Evolutionary conservation across 92 coral and sea anemone genomes (phyloP).

Genomic region (Phenganax subtilis): DNA sequence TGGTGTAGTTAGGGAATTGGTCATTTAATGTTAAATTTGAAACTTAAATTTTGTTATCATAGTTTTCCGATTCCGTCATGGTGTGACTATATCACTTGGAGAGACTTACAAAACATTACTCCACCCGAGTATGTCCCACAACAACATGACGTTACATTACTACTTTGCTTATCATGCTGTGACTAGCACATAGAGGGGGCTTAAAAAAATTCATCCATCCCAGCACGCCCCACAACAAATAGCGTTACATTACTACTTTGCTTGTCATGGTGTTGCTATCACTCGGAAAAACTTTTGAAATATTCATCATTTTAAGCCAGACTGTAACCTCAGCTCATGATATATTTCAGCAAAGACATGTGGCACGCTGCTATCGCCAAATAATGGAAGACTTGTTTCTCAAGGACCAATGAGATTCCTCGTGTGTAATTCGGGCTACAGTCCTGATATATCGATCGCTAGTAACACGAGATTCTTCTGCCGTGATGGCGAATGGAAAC

Average conservation of each 20-base stretch:
- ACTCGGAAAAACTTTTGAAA: too few species aligned
- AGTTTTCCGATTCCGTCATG: background rate
- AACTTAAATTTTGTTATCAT: too few species aligned
- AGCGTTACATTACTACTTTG: background rate
- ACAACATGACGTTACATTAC: background rate
- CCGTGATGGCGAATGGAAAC: slow-evolving; percentile 49
- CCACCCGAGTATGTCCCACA: too few species aligned
- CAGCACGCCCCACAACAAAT: too few species aligned
- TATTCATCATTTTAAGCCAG: too few species aligned
- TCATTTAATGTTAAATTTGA: background rate
- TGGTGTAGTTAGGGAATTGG: background rate
- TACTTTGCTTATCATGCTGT: background rate
- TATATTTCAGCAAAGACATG: slow-evolving; percentile 47
- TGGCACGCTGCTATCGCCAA: slow-evolving; percentile 44
- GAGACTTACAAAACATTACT: too few species aligned
- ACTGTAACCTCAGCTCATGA: too few species aligned
- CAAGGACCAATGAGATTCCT: slow-evolving; percentile 2
- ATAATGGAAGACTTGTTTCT: slow-evolving; percentile 41
- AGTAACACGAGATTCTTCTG: slow-evolving; percentile 53
- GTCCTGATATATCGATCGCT: slow-evolving; percentile 62
- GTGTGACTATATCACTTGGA: background rate
- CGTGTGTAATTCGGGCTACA: slow-evolving; percentile 53
- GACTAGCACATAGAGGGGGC: too few species aligned
- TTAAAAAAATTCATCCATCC: too few species aligned
- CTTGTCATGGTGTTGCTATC: background rate